Percentiles rank a stretch among this genome's conserved stretches.
phyloP scores from a whole-genome alignment of 1,140 invertebrate species.

The Aplysia californica region DNA sequence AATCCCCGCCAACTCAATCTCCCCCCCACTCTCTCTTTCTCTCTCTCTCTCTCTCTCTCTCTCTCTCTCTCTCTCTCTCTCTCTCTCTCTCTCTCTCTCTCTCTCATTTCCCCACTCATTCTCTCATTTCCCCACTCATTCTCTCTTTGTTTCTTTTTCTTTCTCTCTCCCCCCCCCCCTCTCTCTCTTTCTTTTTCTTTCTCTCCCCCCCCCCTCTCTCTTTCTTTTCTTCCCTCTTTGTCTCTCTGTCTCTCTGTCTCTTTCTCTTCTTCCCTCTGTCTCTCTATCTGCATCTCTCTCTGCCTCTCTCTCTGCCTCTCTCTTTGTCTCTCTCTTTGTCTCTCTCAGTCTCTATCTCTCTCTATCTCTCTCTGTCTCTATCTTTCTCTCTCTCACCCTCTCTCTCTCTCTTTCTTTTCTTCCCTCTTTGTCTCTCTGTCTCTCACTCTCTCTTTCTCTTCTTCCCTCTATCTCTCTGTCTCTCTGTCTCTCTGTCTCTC shows the following conservation, averaged over 20 bases:
- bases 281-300: neutral
- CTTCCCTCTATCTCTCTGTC: neutral
- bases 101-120: neutral
- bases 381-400: neutral
- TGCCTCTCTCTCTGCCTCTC: neutral
- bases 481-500: neutral
- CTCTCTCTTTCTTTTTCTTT: slow-evolving; percentile 8
- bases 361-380: neutral
- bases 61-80: neutral
- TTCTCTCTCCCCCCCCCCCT: neutral
- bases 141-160: neutral
- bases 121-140: neutral
- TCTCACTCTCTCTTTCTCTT: neutral
- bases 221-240: neutral
- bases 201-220: slow-evolving; percentile 1
- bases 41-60: neutral
- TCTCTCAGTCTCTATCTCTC: neutral
- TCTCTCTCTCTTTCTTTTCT: neutral
- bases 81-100: neutral
- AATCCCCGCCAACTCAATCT: too few relatives aligned
- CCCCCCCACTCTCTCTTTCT: neutral
- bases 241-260: neutral
- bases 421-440: neutral
- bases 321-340: neutral
- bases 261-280: neutral